phyloP scores from a whole-genome alignment of 2,888 invertebrate species.

The Aradus depressus region DNA sequence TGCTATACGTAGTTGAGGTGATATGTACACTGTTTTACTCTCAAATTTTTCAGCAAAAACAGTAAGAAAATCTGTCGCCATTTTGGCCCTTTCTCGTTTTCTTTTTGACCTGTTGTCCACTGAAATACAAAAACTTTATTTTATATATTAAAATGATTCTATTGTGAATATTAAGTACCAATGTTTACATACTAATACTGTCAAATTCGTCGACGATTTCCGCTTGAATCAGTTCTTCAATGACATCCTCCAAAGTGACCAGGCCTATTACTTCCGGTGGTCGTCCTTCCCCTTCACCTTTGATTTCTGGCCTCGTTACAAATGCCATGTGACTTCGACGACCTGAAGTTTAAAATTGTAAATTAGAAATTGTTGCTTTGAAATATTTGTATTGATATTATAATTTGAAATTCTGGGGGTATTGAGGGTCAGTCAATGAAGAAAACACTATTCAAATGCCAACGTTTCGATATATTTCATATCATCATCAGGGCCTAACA shows the following conservation, averaged over 20 bases:
- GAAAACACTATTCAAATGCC: too few relatives aligned
- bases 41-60: slow-evolving; percentile 25
- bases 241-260: slow-evolving; percentile 28
- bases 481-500: too few relatives aligned
- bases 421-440: too few relatives aligned
- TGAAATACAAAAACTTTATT: slow-evolving; percentile 3
- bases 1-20: slow-evolving; percentile 24
- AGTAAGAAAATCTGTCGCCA: slow-evolving; percentile 20
- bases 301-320: slow-evolving; percentile 13
- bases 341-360: slow-evolving; percentile 1
- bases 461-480: too few relatives aligned
- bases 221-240: slow-evolving; percentile 28
- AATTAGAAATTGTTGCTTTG: neutral
- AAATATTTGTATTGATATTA: too few relatives aligned
- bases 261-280: slow-evolving; percentile 21
- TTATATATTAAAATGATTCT: too few relatives aligned
- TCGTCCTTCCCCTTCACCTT: neutral
- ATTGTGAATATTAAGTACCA: too few relatives aligned
- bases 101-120: slow-evolving; percentile 25
- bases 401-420: too few relatives aligned
- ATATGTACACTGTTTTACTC: slow-evolving; percentile 21
- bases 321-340: slow-evolving; percentile 27
- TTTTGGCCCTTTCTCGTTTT: slow-evolving; percentile 17
- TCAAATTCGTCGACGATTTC: slow-evolving; percentile 29
- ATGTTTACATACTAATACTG: slow-evolving; percentile 20